phyloP scores from a whole-genome alignment of 1,140 invertebrate genomes.

The Dendrolimus kikuchii region DNA sequence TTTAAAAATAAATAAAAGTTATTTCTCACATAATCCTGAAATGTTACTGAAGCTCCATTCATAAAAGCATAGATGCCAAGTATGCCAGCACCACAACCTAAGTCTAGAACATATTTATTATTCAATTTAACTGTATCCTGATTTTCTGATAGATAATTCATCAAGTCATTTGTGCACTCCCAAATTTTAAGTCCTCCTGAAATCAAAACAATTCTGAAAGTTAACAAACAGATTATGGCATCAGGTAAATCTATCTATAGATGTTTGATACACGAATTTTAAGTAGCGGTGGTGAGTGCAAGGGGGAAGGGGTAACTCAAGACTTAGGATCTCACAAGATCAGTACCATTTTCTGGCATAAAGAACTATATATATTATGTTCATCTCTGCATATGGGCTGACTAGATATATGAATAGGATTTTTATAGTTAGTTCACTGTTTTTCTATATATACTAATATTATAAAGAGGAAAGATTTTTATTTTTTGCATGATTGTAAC shows the following conservation, averaged over 20 bases:
- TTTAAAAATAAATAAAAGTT: slow-evolving; percentile 5
- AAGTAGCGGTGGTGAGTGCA: too few relatives aligned
- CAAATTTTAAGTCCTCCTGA: slow-evolving; percentile 91
- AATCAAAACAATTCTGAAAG: slow-evolving; percentile 11
- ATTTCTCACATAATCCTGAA: slow-evolving; percentile 92
- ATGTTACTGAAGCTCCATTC: slow-evolving; percentile 80
- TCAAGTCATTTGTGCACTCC: slow-evolving; percentile 89
- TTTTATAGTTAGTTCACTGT: too few relatives aligned
- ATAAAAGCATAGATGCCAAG: slow-evolving; percentile 82
- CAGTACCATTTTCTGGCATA: too few relatives aligned
- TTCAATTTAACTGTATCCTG: slow-evolving; percentile 50
- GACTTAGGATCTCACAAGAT: too few relatives aligned
- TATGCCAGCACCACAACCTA: slow-evolving; percentile 90
- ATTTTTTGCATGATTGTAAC: too few relatives aligned
- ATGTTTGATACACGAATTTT: too few relatives aligned
- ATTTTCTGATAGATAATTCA: slow-evolving; percentile 75
- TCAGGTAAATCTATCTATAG: neutral
- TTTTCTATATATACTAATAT: too few relatives aligned
- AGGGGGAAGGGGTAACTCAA: too few relatives aligned
- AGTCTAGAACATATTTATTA: slow-evolving; percentile 79
- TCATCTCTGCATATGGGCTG: too few relatives aligned
- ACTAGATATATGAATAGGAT: too few relatives aligned
- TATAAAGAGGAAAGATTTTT: too few relatives aligned
- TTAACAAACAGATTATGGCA: neutral
- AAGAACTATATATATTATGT: too few relatives aligned